Conservation (phyloP, 2,797 vertebrate species). For the Oryzias sinensis region DNA sequence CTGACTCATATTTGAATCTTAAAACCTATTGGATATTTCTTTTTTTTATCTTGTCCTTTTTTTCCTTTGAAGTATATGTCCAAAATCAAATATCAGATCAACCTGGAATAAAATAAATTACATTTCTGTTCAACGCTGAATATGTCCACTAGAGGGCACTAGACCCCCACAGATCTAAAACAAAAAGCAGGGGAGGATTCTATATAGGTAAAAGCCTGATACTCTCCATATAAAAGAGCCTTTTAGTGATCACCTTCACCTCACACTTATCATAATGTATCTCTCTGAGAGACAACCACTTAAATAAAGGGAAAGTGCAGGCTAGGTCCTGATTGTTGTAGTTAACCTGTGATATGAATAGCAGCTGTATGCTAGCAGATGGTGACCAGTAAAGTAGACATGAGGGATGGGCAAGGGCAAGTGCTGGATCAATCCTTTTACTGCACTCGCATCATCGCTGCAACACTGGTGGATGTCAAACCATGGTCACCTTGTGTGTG, state of each 20-base stretch:
- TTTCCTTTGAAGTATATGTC: too few species aligned
- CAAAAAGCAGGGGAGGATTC: not conserved
- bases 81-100: not conserved
- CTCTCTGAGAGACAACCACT: conserved; percentile 27
- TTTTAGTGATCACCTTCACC: conserved; percentile 29
- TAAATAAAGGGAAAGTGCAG: conserved; percentile 30
- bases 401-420: conserved; percentile 47
- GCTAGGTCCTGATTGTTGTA: conserved; percentile 37
- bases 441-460: conserved; percentile 29
- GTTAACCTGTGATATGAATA: conserved; percentile 52
- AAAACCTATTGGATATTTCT: too few species aligned
- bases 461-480: conserved; percentile 24
- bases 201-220: conserved; percentile 6
- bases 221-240: conserved; percentile 11
- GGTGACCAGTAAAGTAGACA: conserved; percentile 48
- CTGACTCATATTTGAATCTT: too few species aligned
- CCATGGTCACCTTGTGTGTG: conserved; percentile 28
- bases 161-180: conserved; percentile 28
- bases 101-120: not conserved
- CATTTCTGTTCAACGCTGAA: too few species aligned
- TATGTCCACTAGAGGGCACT: conserved; percentile 58
- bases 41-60: too few species aligned
- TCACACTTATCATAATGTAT: conserved; percentile 13
- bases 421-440: conserved; percentile 28
- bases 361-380: conserved; percentile 30